A percentile compares a stretch with the other conserved stretches of the same genome.
Evolutionary conservation across 2,797 vertebrate species (phyloP).

Genomic region (Fringilla coelebs): DNA sequence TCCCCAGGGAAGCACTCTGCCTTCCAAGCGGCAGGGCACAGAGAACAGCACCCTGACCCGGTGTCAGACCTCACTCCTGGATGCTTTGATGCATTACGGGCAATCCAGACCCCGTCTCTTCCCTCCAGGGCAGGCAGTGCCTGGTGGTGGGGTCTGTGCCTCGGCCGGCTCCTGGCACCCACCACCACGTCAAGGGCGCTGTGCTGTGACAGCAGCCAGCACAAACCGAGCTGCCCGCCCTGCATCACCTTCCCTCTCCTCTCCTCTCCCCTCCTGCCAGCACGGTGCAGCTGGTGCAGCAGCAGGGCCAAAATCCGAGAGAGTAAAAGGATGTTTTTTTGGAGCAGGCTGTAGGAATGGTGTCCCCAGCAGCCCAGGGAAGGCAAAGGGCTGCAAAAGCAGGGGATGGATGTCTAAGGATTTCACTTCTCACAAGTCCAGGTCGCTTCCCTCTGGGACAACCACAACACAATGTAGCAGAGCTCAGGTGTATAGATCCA

Average conservation of each 20-base stretch:
- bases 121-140: neutral
- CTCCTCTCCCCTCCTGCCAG: neutral
- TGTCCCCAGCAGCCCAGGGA: neutral
- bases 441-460: neutral
- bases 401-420: neutral
- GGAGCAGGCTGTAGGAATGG: neutral
- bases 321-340: neutral
- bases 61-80: neutral
- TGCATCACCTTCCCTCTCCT: neutral
- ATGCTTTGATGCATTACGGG: neutral
- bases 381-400: neutral
- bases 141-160: rapidly evolving
- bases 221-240: rapidly evolving
- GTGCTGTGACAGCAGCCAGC: neutral
- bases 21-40: neutral
- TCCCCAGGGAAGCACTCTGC: neutral
- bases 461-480: neutral
- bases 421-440: rapidly evolving
- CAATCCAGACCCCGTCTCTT: neutral
- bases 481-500: neutral
- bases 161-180: neutral
- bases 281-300: neutral
- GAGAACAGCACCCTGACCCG: neutral
- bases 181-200: neutral
- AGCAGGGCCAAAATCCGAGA: neutral